Percentiles rank a stretch among this genome's conserved stretches.
Conservation (phyloP, 2,888 invertebrate genomes). For the Drosophila phalerata region DNA sequence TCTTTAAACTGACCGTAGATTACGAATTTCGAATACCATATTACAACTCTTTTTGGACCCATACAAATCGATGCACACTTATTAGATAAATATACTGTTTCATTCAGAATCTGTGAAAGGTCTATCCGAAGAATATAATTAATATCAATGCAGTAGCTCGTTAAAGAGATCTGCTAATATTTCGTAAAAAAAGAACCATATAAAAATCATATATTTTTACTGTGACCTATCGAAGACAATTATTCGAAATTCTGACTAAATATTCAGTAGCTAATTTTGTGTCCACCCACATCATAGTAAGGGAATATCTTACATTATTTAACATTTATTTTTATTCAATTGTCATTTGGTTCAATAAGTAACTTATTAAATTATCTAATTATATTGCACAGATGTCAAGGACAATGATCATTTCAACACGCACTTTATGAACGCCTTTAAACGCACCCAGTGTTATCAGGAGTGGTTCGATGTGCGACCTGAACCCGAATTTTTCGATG, state of each 20-base stretch:
- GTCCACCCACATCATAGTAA: not conserved
- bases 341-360: not conserved
- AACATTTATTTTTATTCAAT: too few relatives aligned
- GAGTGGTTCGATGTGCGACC: slow-evolving; percentile 91
- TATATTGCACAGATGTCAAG: slow-evolving; percentile 87
- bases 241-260: not conserved
- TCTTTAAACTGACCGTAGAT: too few relatives aligned
- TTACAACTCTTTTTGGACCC: too few relatives aligned
- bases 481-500: slow-evolving; percentile 89
- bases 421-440: slow-evolving; percentile 93
- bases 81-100: not conserved
- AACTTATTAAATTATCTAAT: not conserved
- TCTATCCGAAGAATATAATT: not conserved
- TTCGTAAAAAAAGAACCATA: too few relatives aligned
- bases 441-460: slow-evolving; percentile 94
- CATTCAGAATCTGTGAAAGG: not conserved
- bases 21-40: too few relatives aligned
- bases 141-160: not conserved
- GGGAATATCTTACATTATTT: too few relatives aligned
- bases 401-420: slow-evolving; percentile 96
- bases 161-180: too few relatives aligned
- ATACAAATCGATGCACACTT: too few relatives aligned
- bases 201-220: too few relatives aligned
- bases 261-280: not conserved
- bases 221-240: not conserved